Evolutionary conservation across 1,140 invertebrate species (phyloP).

Genomic region (Telenomus remus): DNA sequence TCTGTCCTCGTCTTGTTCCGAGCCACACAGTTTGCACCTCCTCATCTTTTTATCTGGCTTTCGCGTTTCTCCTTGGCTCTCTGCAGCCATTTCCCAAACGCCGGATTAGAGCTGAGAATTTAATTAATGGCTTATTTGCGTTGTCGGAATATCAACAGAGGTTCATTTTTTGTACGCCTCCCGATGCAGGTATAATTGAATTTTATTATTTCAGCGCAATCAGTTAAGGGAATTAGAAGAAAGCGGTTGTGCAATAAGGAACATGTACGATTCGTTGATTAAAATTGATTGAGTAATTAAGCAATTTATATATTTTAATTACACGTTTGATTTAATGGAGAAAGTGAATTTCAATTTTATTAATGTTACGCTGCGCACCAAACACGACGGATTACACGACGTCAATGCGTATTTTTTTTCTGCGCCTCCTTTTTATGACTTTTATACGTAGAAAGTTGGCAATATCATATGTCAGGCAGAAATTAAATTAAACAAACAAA

Average conservation of each 20-base stretch:
- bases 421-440: not conserved
- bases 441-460: constrained; percentile 24
- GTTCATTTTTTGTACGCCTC: not conserved
- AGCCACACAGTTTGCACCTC: no score
- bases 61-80: no score
- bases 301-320: constrained; percentile 56
- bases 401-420: not conserved
- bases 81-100: no score
- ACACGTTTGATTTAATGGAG: constrained; percentile 55
- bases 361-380: constrained; percentile 22
- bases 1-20: no score
- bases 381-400: constrained; percentile 18
- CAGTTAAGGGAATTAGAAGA: constrained; percentile 37
- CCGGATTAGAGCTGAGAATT: constrained; percentile 9
- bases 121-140: constrained; percentile 16
- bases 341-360: constrained; percentile 56
- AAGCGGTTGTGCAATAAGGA: constrained; percentile 31
- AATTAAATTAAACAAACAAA: no score
- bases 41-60: no score
- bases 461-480: no score
- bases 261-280: constrained; percentile 35
- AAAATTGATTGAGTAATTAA: constrained; percentile 53
- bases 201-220: constrained; percentile 29
- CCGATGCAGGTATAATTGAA: constrained; percentile 22
- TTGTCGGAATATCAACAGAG: constrained; percentile 1